Evolutionary conservation across 1,140 invertebrate species (phyloP), one percentile per base, ranked within the genome.

Genomic region (Zaprionus tsacasi): DNA sequence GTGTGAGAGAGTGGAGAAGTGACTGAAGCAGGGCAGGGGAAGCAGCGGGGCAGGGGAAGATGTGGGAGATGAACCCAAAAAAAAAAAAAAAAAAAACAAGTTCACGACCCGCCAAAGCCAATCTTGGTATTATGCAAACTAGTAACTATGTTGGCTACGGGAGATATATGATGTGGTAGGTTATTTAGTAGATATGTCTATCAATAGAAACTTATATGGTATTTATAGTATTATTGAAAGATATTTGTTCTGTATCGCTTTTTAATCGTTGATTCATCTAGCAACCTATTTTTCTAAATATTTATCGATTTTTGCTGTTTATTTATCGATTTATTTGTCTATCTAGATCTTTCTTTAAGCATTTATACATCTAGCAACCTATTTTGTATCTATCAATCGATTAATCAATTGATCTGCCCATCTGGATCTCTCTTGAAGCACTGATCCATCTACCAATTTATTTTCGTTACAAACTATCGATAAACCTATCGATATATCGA

Each of bases 31-130:
- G 8, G 2, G 10, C 1, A 6, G 13, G 6, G n/a, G 11, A n/a
- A 38, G 10, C 35, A 21, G 30, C 35, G 10, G 38, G 45, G 17
- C 3, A 50, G 45, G 10, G 21, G 45, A 50, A 25, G 17, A 25
- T 11, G 45, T 11, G 1, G 11, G 0, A 21, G 45, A 48, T 56
- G 50, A 64, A 56, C 50, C 59, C 68, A 61, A 25, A 50, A 75
- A 58, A 61, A 25, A 50, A 75, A 58, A 61, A 25, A 50, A 75
- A 58, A 61, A 25, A 50, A 75, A 58, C 68, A 58, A 70, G 73
- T 71, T 70, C 67, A 65, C 59, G 58, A 70, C 67, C 58, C 33
- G 45, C 52, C 64, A 65, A 61, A 36, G 8, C 3, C 17, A 43
- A 45, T 40, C 55, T 11, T 11, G 58, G 52, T 15, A 35, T 57